Evolutionary conservation across 2,113 vertebrate species (phyloP), one percentile per base, ranked within the genome.

Genomic region (Dipodomys ordii): DNA sequence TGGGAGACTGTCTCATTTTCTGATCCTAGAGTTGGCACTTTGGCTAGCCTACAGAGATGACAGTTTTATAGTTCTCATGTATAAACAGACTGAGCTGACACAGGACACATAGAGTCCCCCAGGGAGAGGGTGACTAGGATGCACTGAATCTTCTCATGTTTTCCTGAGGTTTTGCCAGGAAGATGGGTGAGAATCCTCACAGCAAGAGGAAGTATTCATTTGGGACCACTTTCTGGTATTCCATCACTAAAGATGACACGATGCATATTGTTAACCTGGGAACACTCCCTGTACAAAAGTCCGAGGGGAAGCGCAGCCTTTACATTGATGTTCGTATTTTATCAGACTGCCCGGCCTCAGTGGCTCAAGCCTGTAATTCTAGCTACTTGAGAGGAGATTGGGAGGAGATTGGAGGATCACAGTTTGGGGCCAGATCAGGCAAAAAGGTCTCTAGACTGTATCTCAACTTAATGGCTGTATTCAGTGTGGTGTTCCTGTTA

Each of bases 211-310:
- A 82, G 46, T 11, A 15, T 20, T 9, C 10, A 3, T n/a, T 12
- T 68, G 1, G 13, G 53, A 30, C 20, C n/a, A 18, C 73, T 22
- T 39, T 39, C 1, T 3, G 15, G 9, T 7, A 6, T n/a, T 18
- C 18, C 6, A 1, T 62, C 11, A 3, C 44, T 28, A 6, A 44
- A 71, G 80, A 53, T 22, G 16, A 1, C 5, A 11, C 18, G 7
- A 13, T 12, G 22, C 0, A 0, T 7, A 4, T 6, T 64, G 16
- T 46, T 64, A 69, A 53, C 20, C 1, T 1, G 20, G 35, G n/a
- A 46, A 20, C 16, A 1, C 4, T 39, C 18, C 9, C 1, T 71
- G 15, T 7, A 2, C 57, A 69, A 7, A 72, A 68, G 39, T 27
- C 64, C 85, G 64, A 44, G 25, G 74, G 46, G 25, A 30, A 35